phyloP scores from a whole-genome alignment of 2,888 invertebrate genomes.

The Tigriopus californicus region DNA sequence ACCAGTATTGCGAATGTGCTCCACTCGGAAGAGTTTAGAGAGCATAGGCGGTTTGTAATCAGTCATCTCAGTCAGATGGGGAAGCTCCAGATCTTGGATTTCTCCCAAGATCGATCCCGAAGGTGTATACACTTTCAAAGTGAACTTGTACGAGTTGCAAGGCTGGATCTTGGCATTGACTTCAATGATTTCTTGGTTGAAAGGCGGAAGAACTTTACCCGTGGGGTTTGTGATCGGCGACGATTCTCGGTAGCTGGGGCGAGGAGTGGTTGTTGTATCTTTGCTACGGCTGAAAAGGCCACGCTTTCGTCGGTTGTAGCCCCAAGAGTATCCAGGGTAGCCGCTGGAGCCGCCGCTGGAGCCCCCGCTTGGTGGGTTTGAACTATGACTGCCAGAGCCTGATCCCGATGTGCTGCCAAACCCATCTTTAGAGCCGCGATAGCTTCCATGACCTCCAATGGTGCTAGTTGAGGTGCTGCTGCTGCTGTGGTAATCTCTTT shows the following conservation, averaged over 20 bases:
- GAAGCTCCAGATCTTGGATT: neutral
- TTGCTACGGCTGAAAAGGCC: neutral
- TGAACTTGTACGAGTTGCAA: slow-evolving; percentile 2
- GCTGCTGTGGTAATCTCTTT: no score
- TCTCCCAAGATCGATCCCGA: neutral
- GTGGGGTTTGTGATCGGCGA: neutral
- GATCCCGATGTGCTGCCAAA: neutral
- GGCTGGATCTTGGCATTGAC: neutral
- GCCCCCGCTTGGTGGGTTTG: neutral
- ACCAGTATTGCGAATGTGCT: neutral
- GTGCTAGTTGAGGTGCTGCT: no score
- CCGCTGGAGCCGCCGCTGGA: neutral
- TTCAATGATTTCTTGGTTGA: neutral
- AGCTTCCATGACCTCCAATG: no score
- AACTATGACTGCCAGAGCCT: neutral
- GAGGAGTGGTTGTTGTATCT: neutral
- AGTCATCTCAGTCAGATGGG: slow-evolving; percentile 1
- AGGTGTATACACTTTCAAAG: slow-evolving; percentile 1
- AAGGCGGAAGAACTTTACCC: slow-evolving; percentile 1
- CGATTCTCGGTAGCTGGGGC: neutral
- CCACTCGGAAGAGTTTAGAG: neutral
- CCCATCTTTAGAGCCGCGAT: no score
- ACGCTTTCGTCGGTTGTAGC: neutral
- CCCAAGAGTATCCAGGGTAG: neutral
- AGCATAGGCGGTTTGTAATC: slow-evolving; percentile 6